Evolutionary conservation across 2,113 vertebrate species (phyloP).

Genomic region (Lophotis ruficrista): DNA sequence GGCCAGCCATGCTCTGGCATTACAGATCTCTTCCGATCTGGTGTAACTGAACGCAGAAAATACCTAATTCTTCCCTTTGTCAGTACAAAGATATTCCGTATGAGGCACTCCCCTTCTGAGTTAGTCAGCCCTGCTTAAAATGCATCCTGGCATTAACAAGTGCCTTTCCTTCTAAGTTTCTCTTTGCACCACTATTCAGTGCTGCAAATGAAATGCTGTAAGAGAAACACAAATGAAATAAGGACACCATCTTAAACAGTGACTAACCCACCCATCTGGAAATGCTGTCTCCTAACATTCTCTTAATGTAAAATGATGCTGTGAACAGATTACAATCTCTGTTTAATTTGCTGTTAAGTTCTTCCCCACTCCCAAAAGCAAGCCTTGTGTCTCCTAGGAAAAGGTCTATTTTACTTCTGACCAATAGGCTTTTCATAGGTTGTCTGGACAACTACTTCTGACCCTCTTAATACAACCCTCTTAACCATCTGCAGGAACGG

Average conservation of each 20-base stretch:
- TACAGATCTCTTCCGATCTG: not conserved
- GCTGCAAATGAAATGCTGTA: not conserved
- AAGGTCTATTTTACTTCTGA: not conserved
- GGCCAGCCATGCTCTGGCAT: rapidly evolving
- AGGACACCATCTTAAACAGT: not conserved
- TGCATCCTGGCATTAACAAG: not conserved
- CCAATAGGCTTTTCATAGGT: not conserved
- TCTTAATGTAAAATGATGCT: not conserved
- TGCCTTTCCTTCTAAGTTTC: not conserved
- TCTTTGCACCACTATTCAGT: not conserved
- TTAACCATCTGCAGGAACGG: rapidly evolving
- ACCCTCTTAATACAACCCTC: not conserved
- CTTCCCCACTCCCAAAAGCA: not conserved
- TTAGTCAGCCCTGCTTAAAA: not conserved
- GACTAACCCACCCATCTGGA: not conserved
- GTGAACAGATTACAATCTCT: not conserved
- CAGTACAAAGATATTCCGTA: not conserved
- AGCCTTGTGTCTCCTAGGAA: not conserved
- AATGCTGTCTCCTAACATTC: not conserved
- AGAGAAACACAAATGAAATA: not conserved
- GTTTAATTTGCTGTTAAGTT: not conserved
- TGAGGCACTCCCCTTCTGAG: not conserved
- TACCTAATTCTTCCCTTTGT: not conserved
- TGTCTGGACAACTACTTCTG: not conserved
- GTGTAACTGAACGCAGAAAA: not conserved